phyloP scores from a whole-genome alignment of 2,113 vertebrate genomes.

The Hydrochoerus hydrochaeris region DNA sequence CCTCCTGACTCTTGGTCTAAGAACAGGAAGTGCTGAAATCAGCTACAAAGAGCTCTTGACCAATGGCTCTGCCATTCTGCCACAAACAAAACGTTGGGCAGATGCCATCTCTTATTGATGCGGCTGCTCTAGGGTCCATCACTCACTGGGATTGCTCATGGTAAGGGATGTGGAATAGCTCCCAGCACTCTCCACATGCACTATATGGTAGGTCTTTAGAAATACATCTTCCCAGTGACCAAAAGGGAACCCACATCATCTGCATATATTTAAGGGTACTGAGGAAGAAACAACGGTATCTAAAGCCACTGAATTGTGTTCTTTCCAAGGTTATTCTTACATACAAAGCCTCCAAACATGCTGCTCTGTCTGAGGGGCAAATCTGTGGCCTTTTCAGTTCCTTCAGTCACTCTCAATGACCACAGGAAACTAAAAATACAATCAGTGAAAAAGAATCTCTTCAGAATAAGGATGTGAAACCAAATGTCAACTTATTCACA shows the following conservation, averaged over 20 bases:
- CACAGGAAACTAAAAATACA: neutral
- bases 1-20: neutral
- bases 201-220: neutral
- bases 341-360: neutral
- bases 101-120: too few species aligned
- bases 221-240: neutral
- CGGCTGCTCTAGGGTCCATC: too few species aligned
- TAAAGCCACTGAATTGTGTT: neutral
- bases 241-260: too few species aligned
- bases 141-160: neutral
- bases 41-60: too few species aligned
- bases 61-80: too few species aligned
- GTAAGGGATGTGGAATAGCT: neutral
- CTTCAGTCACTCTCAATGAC: neutral
- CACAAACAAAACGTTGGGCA: neutral
- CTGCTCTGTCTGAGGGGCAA: neutral
- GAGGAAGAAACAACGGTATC: neutral
- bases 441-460: constrained; percentile 21
- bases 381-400: neutral
- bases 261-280: accelerated
- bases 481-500: constrained; percentile 17
- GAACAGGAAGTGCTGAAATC: neutral
- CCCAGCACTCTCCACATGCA: neutral
- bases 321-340: neutral
- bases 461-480: constrained; percentile 13